Base-by-base conservation (phyloP, 2,797 vertebrate genomes). In the Schizothorax lantsangensis region DNA sequence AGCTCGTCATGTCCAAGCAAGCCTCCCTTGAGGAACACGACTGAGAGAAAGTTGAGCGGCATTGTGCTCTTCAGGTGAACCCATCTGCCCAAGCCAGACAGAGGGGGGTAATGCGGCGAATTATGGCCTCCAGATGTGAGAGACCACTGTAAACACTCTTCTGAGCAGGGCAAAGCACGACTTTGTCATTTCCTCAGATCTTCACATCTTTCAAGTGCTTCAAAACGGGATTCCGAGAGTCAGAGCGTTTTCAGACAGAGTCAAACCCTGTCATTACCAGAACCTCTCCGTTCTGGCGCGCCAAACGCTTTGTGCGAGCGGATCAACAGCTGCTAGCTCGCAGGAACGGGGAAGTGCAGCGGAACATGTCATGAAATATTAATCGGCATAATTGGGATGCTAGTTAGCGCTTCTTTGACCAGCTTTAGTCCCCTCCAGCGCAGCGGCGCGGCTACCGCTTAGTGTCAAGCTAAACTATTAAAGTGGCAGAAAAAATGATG, bases 291-390 rank as follows among this genome's bases (percentile, higher is more conserved):
- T 83, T 71, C 83, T 45, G 87, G 43, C 33, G 14, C 7, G 57
- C 72, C 14, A 74, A 77, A 49, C 36, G 75, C 57, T 38, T 87
- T 78, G 68, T 40, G 80, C 38, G 71, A 80, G 68, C 49, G 49
- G 49, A 79, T 64, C 77, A 86, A 82, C 78, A 88, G 89, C 87
- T 86, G 88, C 83, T 78, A 79, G 59, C 66, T 69, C 23, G 64
- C 86, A 88, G 79, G 88, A 74, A 83, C 38, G 75, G 77, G 45
- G 66, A 84, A 84, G 57, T 83, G 79, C 40, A 52, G 73, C 12
- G 64, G 83, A 90, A 89, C 79, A 79, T 81, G 81, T 88, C 88
- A 90, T 90, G 15, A 92, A 91, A 91, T 90, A 91, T 91, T 90
- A 85, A 91, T 89, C 86, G 64, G 45, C 66, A 74, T 81, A 88